Conservation (phyloP, 2,888 invertebrate species). For the Dusona sp. region DNA sequence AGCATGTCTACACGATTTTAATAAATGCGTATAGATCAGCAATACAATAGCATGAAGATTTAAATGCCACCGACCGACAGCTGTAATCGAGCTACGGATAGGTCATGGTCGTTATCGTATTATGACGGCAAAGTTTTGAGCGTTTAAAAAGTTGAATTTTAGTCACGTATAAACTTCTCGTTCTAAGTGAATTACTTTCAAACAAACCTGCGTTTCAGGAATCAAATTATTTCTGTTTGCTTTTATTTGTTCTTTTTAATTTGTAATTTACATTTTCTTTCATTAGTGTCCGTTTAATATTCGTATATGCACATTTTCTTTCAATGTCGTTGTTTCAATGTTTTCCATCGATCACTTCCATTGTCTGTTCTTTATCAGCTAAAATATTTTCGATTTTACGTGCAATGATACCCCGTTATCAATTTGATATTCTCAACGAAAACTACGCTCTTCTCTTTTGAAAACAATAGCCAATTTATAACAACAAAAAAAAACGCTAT, state of each 20-base stretch:
- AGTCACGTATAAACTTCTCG: background rate
- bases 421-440: background rate
- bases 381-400: background rate
- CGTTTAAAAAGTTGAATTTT: background rate
- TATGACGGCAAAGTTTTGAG: background rate
- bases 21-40: conserved; percentile 47
- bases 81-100: conserved; percentile 57
- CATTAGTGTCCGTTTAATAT: background rate
- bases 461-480: background rate
- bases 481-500: background rate
- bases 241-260: background rate
- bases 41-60: conserved; percentile 48
- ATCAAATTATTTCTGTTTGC: too few relatives aligned
- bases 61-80: conserved; percentile 48
- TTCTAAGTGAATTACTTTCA: background rate
- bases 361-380: background rate
- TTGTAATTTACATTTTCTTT: background rate
- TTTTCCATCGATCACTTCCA: background rate
- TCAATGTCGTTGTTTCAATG: background rate
- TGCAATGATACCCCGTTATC: background rate
- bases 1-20: conserved; percentile 40
- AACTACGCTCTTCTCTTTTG: background rate
- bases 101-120: conserved; percentile 67
- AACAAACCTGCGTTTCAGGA: background rate
- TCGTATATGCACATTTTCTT: background rate